These are phyloP conservation scores for Aplysia californica DNA, from an alignment of 1,140 invertebrate species.

Conservation along the genomic window DNA sequence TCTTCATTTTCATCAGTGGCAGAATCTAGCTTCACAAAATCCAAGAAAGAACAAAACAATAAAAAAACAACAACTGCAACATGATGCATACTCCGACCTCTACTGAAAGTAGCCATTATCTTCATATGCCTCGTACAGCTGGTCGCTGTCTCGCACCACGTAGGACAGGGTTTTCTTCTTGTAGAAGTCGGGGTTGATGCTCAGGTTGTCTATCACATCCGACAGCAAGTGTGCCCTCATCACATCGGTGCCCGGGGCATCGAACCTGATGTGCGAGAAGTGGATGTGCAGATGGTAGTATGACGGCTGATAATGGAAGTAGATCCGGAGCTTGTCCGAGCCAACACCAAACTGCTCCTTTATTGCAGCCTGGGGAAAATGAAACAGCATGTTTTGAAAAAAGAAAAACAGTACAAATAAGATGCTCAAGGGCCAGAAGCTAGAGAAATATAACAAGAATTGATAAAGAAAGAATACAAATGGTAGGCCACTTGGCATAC, in stretches of 20 bases:
- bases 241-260: slow-evolving; percentile 81
- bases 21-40: too few relatives aligned
- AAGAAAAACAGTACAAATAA: too few relatives aligned
- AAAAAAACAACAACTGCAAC: too few relatives aligned
- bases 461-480: too few relatives aligned
- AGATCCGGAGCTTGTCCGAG: slow-evolving; percentile 79
- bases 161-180: slow-evolving; percentile 78
- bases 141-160: slow-evolving; percentile 61
- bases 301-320: slow-evolving; percentile 96
- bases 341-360: slow-evolving; percentile 82
- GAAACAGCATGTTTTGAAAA: neutral
- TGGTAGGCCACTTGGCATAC: too few relatives aligned
- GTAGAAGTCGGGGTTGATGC: slow-evolving; percentile 86
- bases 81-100: too few relatives aligned
- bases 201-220: slow-evolving; percentile 92
- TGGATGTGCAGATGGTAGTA: slow-evolving; percentile 98
- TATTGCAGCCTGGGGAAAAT: slow-evolving; percentile 75
- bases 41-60: too few relatives aligned
- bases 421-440: too few relatives aligned
- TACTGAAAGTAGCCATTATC: slow-evolving; percentile 52
- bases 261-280: slow-evolving; percentile 85
- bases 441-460: too few relatives aligned
- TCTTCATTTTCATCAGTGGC: too few relatives aligned
- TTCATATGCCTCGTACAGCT: slow-evolving; percentile 54
- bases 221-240: slow-evolving; percentile 89